These are phyloP conservation scores for Atta texana DNA, from an alignment of 1,140 invertebrate genomes.

Conservation along the genomic window DNA sequence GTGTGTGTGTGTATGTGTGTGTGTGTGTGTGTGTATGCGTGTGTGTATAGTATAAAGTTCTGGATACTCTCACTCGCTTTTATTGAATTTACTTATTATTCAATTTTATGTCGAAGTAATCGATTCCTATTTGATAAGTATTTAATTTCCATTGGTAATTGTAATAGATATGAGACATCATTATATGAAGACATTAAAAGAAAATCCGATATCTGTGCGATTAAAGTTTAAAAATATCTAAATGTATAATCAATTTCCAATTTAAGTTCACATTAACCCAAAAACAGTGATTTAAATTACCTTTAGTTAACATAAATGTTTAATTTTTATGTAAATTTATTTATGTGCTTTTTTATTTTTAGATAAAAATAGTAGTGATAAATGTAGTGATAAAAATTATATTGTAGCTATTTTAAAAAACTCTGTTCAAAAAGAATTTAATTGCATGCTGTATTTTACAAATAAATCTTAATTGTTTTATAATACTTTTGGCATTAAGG, in stretches of 20 bases:
- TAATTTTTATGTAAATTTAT: not conserved
- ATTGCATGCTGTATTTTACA: not conserved
- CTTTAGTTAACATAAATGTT: not conserved
- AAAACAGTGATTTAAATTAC: not conserved
- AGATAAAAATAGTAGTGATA: not conserved
- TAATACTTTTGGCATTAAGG: not conserved
- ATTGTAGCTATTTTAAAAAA: not conserved
- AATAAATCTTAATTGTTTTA: slow-evolving; percentile 8
- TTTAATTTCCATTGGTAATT: not conserved
- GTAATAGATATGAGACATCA: slow-evolving; percentile 2
- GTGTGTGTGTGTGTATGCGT: too few species aligned
- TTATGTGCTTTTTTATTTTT: not conserved
- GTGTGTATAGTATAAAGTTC: too few species aligned
- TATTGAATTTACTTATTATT: too few species aligned
- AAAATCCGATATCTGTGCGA: not conserved
- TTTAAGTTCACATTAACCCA: slow-evolving; percentile 25
- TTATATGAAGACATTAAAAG: not conserved
- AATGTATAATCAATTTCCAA: not conserved
- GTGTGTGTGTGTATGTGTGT: too few species aligned
- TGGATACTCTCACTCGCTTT: too few species aligned
- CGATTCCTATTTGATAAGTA: not conserved
- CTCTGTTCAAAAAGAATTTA: not conserved
- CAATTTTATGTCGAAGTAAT: slow-evolving; percentile 15
- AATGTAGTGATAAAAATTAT: not conserved
- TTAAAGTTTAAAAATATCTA: not conserved